phyloP scores from a whole-genome alignment of 2,113 vertebrate species.

The Lethenteron camtschaticum region DNA sequence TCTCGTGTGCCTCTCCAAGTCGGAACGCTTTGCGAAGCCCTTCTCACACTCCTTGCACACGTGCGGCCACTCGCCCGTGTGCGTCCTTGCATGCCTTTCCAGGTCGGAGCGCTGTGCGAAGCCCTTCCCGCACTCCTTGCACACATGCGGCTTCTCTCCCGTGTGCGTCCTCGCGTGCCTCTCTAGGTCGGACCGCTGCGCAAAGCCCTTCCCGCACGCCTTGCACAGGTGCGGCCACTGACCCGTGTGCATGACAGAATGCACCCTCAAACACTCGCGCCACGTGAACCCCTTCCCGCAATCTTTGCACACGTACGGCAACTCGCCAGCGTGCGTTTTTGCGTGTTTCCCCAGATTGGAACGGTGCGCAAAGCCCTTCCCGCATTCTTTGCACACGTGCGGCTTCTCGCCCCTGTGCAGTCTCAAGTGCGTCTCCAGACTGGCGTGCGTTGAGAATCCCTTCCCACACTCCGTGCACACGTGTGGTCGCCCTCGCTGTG shows the following conservation, averaged over 20 bases:
- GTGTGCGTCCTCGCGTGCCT: conserved; percentile 37
- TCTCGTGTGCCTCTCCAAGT: conserved; percentile 13
- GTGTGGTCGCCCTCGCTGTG: too few relatives aligned
- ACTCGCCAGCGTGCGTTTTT: background rate
- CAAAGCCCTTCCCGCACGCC: conserved; percentile 35
- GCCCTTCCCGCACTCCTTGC: conserved; percentile 32
- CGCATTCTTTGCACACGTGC: background rate
- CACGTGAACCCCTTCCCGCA: background rate
- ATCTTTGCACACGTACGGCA: background rate
- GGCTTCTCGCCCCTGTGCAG: too few relatives aligned
- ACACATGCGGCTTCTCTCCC: conserved; percentile 37
- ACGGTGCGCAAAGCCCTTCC: background rate
- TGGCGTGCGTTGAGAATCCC: too few relatives aligned
- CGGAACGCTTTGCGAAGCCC: background rate
- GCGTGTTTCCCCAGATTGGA: background rate
- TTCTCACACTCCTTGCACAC: background rate
- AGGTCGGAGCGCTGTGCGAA: conserved; percentile 30
- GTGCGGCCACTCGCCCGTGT: conserved; percentile 1
- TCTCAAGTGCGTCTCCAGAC: too few relatives aligned
- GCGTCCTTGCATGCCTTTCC: conserved; percentile 31
- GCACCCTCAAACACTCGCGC: background rate
- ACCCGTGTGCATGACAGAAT: background rate
- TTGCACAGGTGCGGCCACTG: background rate
- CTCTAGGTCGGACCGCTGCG: conserved; percentile 29
- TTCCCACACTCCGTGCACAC: too few relatives aligned